Percentiles rank a stretch among this genome's conserved stretches.
These are phyloP conservation scores for Mus caroli DNA, from an alignment of 2,797 vertebrate genomes.

Conservation along the genomic window DNA sequence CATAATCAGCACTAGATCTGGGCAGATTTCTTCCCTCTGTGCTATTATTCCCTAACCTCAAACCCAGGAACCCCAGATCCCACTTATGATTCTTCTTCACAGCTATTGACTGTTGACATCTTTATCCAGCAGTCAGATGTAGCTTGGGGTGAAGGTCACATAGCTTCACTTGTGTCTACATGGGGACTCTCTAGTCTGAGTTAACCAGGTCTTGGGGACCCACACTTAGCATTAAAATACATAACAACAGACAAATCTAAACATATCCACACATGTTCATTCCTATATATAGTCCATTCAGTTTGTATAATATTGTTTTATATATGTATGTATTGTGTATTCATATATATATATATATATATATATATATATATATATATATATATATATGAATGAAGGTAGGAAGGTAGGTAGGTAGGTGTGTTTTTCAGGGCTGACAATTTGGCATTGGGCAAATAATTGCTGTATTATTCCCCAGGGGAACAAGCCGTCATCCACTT, in stretches of 20 bases:
- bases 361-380: background rate
- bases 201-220: background rate
- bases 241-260: background rate
- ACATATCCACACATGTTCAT: background rate
- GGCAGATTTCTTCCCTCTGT: background rate
- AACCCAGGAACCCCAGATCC: background rate
- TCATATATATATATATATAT: too few species aligned
- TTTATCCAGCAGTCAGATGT: background rate
- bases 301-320: too few species aligned
- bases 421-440: background rate
- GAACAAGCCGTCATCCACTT: too few species aligned
- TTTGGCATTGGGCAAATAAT: too few species aligned
- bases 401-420: too few species aligned
- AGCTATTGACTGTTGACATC: background rate
- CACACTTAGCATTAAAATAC: background rate
- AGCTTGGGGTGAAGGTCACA: background rate
- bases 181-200: background rate
- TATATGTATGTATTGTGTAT: too few species aligned
- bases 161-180: background rate
- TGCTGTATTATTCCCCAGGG: background rate
- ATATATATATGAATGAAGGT: too few species aligned
- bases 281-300: too few species aligned
- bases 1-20: background rate
- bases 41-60: background rate
- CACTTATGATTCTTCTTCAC: background rate